These are phyloP conservation scores for Oncopodura yosiiana DNA, from an alignment of 1,140 invertebrate genomes.

Conservation along the genomic window DNA sequence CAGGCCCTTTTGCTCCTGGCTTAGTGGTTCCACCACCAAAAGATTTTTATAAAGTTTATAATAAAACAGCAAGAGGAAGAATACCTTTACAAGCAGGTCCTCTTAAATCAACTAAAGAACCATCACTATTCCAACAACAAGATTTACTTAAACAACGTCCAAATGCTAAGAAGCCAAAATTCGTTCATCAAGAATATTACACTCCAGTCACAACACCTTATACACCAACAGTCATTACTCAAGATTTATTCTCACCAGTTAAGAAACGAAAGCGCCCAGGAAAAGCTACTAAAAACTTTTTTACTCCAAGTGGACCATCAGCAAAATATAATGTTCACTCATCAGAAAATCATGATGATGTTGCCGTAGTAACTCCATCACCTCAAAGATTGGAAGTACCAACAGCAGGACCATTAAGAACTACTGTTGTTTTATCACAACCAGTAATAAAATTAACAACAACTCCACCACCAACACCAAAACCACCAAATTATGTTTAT, in stretches of 20 bases:
- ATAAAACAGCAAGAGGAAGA: constrained; percentile 36
- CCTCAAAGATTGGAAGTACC: not conserved
- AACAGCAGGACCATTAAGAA: not conserved
- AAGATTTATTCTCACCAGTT: constrained; percentile 19
- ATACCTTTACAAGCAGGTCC: not conserved
- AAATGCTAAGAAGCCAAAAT: constrained; percentile 34
- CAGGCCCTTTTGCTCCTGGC: constrained; percentile 74
- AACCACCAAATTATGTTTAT: constrained; percentile 28
- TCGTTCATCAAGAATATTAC: constrained; percentile 23
- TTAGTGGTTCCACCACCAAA: constrained; percentile 76
- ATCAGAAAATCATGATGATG: not conserved
- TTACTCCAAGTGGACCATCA: not conserved
- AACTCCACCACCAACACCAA: constrained; percentile 12
- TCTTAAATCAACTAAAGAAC: not conserved
- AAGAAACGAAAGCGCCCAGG: constrained; percentile 37
- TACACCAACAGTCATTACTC: not conserved
- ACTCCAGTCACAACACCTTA: constrained; percentile 18
- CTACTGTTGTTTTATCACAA: no score
- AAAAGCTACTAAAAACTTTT: constrained; percentile 16
- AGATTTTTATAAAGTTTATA: constrained; percentile 64
- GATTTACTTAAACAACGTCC: constrained; percentile 19
- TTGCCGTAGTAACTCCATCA: not conserved
- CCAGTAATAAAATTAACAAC: constrained; percentile 3
- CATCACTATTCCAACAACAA: not conserved
- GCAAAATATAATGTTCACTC: not conserved